A percentile compares a stretch with the other conserved stretches of the same genome.
phyloP scores from a whole-genome alignment of 2,888 invertebrate species.

The Cephus rjabovi region DNA sequence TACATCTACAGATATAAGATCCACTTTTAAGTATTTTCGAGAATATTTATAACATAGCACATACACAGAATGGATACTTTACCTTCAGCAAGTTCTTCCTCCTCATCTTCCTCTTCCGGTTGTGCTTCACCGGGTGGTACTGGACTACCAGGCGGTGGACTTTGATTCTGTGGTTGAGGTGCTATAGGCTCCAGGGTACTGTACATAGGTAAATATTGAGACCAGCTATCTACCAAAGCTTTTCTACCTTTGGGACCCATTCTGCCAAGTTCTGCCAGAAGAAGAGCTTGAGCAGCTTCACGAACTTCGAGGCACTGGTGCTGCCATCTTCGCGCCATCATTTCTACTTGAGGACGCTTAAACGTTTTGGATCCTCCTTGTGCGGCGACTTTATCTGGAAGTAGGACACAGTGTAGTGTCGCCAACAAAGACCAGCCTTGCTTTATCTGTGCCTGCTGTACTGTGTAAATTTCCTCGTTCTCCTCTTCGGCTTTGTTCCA shows the following conservation, averaged over 20 bases:
- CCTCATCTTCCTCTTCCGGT: slow-evolving; percentile 85
- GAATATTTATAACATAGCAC: too few species aligned
- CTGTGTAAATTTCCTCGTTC: slow-evolving; percentile 84
- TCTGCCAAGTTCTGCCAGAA: slow-evolving; percentile 91
- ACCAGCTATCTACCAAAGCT: slow-evolving; percentile 94
- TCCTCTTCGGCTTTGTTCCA: slow-evolving; percentile 84
- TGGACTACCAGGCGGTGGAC: slow-evolving; percentile 65
- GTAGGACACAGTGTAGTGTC: slow-evolving; percentile 93
- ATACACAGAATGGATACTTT: background rate
- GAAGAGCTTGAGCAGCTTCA: slow-evolving; percentile 95
- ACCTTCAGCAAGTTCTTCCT: slow-evolving; percentile 85
- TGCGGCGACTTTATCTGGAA: slow-evolving; percentile 91
- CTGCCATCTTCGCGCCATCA: slow-evolving; percentile 98
- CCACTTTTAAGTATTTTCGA: too few species aligned
- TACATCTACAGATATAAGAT: slow-evolving; percentile 6
- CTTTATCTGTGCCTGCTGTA: slow-evolving; percentile 92
- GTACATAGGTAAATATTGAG: slow-evolving; percentile 92
- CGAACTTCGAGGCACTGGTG: slow-evolving; percentile 95
- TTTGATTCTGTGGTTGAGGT: slow-evolving; percentile 70
- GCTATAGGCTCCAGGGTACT: slow-evolving; percentile 84
- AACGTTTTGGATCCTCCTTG: slow-evolving; percentile 79
- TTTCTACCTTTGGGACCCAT: slow-evolving; percentile 93
- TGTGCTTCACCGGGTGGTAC: slow-evolving; percentile 47
- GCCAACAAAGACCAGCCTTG: slow-evolving; percentile 98
- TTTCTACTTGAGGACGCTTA: slow-evolving; percentile 96